Evolutionary conservation across 2,888 invertebrate species (phyloP).

Genomic region (Halictus ligatus): DNA sequence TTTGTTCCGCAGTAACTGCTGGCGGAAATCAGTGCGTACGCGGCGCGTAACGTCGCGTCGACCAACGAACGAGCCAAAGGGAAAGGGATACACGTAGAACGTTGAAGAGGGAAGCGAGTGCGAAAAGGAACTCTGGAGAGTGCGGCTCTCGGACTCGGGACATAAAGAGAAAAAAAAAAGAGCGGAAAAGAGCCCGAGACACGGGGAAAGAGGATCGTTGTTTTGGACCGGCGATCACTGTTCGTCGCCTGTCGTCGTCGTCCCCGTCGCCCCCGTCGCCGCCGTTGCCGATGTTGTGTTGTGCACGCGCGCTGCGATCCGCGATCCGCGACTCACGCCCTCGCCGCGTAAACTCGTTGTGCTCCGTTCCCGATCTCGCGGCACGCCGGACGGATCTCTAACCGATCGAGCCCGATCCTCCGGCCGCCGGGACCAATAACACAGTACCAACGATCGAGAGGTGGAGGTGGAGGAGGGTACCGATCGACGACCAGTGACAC

Average conservation of each 20-base stretch:
- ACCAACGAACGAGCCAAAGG: conserved; percentile 2
- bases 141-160: not conserved
- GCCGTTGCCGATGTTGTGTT: conserved; percentile 52
- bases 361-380: conserved; percentile 22
- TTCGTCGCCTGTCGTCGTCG: conserved; percentile 42
- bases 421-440: not conserved
- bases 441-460: not conserved
- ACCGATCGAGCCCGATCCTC: not conserved
- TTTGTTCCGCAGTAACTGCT: conserved; percentile 4
- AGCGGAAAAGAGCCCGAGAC: not conserved
- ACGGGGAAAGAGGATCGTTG: conserved; percentile 12
- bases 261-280: conserved; percentile 14
- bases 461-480: not conserved
- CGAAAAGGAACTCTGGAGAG: not conserved
- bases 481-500: not conserved
- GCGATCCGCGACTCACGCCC: conserved; percentile 44
- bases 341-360: conserved; percentile 37
- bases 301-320: conserved; percentile 56
- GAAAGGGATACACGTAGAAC: not conserved
- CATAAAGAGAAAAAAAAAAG: not conserved
- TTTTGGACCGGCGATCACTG: not conserved
- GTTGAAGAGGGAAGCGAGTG: not conserved
- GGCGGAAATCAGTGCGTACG: not conserved
- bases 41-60: conserved; percentile 10
- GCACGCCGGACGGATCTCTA: conserved; percentile 10